Percentiles rank a stretch among this genome's conserved stretches.
phyloP scores from a whole-genome alignment of 2,113 vertebrate species.

The Xenopus borealis region DNA sequence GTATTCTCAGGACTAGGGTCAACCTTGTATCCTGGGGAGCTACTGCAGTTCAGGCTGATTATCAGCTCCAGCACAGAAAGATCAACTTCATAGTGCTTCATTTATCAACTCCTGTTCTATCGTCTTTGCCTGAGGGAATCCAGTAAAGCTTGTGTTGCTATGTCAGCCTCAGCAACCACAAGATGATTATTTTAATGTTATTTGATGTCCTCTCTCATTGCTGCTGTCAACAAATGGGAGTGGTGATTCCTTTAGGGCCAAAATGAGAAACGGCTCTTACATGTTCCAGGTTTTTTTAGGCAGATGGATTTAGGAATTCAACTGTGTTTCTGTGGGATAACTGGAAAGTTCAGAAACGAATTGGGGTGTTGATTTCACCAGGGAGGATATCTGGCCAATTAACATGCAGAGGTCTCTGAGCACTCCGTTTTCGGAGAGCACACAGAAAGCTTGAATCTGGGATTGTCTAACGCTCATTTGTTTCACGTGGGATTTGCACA shows the following conservation, averaged over 20 bases:
- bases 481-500: neutral
- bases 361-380: constrained; percentile 59
- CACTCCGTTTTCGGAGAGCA: constrained; percentile 41
- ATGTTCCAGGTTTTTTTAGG: constrained; percentile 17
- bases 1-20: constrained; percentile 63
- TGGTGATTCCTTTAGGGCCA: constrained; percentile 15
- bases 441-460: constrained; percentile 32
- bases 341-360: constrained; percentile 56
- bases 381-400: constrained; percentile 57
- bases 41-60: constrained; percentile 48
- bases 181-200: constrained; percentile 32
- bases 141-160: constrained; percentile 56
- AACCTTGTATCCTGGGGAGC: constrained; percentile 50
- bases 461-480: constrained; percentile 52
- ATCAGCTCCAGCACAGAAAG: constrained; percentile 54
- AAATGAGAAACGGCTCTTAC: constrained; percentile 4
- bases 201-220: constrained; percentile 31
- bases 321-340: neutral
- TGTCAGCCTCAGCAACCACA: constrained; percentile 53
- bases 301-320: constrained; percentile 41
- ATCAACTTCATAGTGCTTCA: constrained; percentile 24
- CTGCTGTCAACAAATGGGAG: constrained; percentile 27
- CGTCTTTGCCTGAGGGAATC: constrained; percentile 46
- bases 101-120: no score
- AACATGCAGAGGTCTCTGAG: constrained; percentile 46